Evolutionary conservation across 2,888 invertebrate genomes (phyloP), one percentile per base, ranked within the genome.

Genomic region (Nysson spinosus): DNA sequence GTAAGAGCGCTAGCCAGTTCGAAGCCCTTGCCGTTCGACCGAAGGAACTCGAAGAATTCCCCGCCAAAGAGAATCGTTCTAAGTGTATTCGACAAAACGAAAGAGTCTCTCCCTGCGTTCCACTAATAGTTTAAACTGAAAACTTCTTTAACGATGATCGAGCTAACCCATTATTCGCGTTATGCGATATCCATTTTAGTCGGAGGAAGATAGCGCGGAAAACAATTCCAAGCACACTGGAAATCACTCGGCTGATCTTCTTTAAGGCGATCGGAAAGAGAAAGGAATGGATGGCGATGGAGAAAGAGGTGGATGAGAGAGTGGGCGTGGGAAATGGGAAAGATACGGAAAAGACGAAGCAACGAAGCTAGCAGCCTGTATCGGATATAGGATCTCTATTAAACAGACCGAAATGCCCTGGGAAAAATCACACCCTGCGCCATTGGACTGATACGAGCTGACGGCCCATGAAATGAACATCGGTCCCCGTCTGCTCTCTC

Each of bases 401-500:
- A 84, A 83, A 78, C 79, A 81, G 80, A 83, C 77, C 79, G 79
- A 82, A 82, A 83, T 82, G 81, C 76, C 63, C 72, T 71, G 75
- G 77, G 75, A 81, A 83, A 83, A 83, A 80, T 81, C 83, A 80
- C 82, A 79, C 77, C 70, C 75, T 75, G 76, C 75, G 79, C 79
- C 78, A 78, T 78, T 79, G 79, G 78, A 83, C 80, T 83, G 84
- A 85, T 83, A 74, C 79, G 82, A 85, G 56, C 78, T 79, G 86
- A 83, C 85, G 83, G 83, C 77, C 84, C 86, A 84, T 86, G 86
- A 86, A 86, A 86, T 86, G 84, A 85, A 84, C 84, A 80, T 77
- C 78, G 78, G 76, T 77, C 78, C 78, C 69, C 75, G 56, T 39
- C 65, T 67, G 55, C 60, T 56, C 64, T 44, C 28, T 32, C 44